Evolutionary conservation across 2,113 vertebrate species (phyloP).

Genomic region (Lycaon pictus): DNA sequence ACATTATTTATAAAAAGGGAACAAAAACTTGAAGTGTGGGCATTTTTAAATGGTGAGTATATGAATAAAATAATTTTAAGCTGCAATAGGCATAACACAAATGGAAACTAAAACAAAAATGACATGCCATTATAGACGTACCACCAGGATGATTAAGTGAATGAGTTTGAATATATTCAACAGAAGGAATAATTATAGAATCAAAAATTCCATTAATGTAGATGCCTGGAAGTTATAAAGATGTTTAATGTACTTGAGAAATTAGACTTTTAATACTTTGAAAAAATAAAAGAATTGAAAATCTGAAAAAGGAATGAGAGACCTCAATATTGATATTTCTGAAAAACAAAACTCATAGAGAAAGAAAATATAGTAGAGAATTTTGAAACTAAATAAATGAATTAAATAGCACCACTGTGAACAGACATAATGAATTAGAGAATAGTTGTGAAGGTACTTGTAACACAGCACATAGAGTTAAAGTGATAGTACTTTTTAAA

Average conservation of each 20-base stretch:
- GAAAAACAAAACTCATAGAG: background rate
- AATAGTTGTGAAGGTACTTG: background rate
- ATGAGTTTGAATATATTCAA: background rate
- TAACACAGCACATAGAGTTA: background rate
- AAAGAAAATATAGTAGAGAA: background rate
- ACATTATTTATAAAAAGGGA: background rate
- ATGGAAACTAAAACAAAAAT: background rate
- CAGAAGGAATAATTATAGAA: background rate
- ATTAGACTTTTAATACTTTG: background rate
- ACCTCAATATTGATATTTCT: background rate
- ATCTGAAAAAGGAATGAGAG: background rate
- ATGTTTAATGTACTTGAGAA: background rate
- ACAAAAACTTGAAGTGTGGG: background rate
- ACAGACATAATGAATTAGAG: background rate
- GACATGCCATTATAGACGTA: background rate
- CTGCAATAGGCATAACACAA: background rate
- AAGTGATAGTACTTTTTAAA: background rate
- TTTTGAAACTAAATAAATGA: background rate
- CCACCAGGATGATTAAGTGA: background rate
- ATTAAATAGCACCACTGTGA: background rate
- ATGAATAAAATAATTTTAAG: background rate
- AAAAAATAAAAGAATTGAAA: background rate
- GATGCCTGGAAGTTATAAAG: background rate
- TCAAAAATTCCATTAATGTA: background rate
- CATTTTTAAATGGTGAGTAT: background rate